These are phyloP conservation scores for Microctenopoma lineatum DNA, from an alignment of 2,797 vertebrate genomes.

Conservation along the genomic window DNA sequence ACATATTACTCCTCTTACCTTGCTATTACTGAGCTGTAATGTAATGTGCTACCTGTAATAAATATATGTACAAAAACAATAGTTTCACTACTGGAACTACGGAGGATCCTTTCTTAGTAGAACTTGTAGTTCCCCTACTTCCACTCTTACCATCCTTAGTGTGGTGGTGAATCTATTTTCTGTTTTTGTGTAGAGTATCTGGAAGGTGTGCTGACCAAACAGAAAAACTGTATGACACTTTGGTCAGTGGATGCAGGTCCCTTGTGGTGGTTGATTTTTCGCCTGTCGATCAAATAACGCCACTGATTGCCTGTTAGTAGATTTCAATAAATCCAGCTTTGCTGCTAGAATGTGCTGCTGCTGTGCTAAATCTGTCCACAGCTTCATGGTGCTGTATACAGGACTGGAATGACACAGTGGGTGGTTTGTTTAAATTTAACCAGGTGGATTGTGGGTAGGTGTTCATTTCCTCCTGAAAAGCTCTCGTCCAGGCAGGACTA, in stretches of 20 bases:
- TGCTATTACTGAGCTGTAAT: no score
- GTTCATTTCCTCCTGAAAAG: conserved; percentile 9
- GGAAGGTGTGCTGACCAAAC: background rate
- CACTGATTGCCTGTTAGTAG: conserved; percentile 6
- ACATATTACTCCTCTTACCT: no score
- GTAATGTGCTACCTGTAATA: no score
- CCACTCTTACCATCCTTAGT: background rate
- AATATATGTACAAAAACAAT: no score
- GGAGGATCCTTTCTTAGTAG: no score
- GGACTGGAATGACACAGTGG: conserved; percentile 46
- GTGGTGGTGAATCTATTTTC: background rate
- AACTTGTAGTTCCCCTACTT: no score
- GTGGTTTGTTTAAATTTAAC: conserved; percentile 55
- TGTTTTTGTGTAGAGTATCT: background rate
- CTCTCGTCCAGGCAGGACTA: conserved; percentile 1
- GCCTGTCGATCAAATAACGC: conserved; percentile 18
- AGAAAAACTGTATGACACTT: background rate
- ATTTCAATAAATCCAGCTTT: conserved; percentile 21
- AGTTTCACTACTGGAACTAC: no score
- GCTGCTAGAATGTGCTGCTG: conserved; percentile 12
- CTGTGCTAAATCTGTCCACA: conserved; percentile 52
- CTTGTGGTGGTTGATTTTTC: background rate
- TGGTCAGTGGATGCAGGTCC: background rate
- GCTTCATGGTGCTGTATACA: conserved; percentile 30
- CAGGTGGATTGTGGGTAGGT: conserved; percentile 28